Evolutionary conservation across 2,113 vertebrate species (phyloP), one percentile per base, ranked within the genome.

Genomic region (Dendropsophus ebraccatus): DNA sequence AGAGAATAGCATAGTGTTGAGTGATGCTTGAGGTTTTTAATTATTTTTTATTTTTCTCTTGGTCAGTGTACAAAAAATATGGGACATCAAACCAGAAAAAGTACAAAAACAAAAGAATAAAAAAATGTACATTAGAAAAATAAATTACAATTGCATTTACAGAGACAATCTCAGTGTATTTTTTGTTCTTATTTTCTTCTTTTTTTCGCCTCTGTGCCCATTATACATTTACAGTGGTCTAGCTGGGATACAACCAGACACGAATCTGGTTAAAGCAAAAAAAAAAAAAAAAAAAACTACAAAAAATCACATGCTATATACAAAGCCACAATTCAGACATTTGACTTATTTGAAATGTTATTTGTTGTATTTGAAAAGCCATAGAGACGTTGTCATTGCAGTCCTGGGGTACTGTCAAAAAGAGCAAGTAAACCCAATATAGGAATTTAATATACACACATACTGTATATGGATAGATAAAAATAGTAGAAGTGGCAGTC

Each of bases 81-180:
- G 77, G 54, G 50, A 79, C 77, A 79, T 79, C 77, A 60, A 60
- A 60, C 77, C 49, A 79, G 77, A 80, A 60, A 80, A 41, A 25
- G 77, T 80, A 80, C 77, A 80, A 79, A 79, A 79, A 79, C 52
- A 80, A 80, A 80, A 80, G 32, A 80, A 80, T 80, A 60, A 62
- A 79, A 58, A 79, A 79, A 80, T 41, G 35, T 60, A 80, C 77
- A 60, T 80, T 80, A 80, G 50, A 80, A 62, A 80, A 80, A 80
- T 80, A 62, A 80, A 80, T 60, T 80, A 62, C 54, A 80, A 45
- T 80, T 80, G 28, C 54, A 80, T 80, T 80, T 60, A 80, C 77
- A 62, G 54, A 60, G 21, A 80, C 21, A 45, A 47, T 65, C 35
- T 47, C 78, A 62, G 56, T 49, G 56, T 45, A 25, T 56, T 35